phyloP scores from a whole-genome alignment of 1,140 invertebrate genomes.

The Zaprionus vittiger region DNA sequence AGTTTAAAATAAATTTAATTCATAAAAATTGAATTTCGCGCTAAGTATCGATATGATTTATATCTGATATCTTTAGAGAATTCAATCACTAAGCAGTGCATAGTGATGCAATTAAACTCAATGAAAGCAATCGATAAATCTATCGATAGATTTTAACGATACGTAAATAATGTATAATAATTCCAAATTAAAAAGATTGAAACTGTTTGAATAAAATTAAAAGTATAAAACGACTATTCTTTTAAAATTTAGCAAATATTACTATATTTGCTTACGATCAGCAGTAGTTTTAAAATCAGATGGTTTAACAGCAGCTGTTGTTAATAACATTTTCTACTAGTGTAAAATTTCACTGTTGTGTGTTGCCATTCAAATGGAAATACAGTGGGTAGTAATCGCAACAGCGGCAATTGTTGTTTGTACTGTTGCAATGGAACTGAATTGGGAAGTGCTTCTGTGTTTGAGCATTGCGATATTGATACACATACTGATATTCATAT shows the following conservation, averaged over 20 bases:
- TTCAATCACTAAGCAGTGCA: background rate
- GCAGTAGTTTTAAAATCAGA: background rate
- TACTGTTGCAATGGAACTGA: slow-evolving; percentile 51
- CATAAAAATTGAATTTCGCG: background rate
- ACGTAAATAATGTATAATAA: background rate
- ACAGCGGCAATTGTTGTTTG: slow-evolving; percentile 2
- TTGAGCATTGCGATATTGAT: slow-evolving; percentile 39
- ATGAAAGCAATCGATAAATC: background rate
- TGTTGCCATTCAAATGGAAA: background rate
- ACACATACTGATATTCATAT: slow-evolving; percentile 45
- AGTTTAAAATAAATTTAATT: background rate
- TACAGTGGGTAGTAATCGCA: background rate
- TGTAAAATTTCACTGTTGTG: background rate
- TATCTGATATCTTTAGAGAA: background rate
- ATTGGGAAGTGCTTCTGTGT: slow-evolving; percentile 57
- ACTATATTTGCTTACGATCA: no score
- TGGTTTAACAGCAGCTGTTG: background rate
- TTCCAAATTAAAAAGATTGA: background rate
- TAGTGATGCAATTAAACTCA: background rate
- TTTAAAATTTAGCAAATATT: no score
- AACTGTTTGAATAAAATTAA: background rate
- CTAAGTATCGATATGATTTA: background rate
- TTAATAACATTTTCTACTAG: background rate
- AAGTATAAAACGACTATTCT: no score
- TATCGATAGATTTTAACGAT: background rate